Conservation (phyloP, 2,888 invertebrate species). For the Chaitophorus viminalis region DNA sequence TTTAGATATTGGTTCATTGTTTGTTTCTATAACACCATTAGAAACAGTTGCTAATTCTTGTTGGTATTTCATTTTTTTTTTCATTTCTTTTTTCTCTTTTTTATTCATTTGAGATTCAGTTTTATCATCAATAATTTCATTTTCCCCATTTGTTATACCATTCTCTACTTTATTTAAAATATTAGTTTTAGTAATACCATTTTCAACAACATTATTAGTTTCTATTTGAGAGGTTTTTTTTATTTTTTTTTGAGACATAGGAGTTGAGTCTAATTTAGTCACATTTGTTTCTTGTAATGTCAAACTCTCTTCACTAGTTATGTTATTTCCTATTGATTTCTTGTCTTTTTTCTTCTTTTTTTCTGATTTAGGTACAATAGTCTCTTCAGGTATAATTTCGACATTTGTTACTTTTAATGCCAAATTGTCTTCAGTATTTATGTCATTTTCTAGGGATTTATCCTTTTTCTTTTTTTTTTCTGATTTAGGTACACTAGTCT, state of each 20-base stretch:
- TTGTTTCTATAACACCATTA: conserved; percentile 6
- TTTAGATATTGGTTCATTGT: conserved; percentile 47
- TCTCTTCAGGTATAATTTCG: neutral
- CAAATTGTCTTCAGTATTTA: neutral
- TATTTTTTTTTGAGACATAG: conserved; percentile 47
- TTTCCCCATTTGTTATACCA: conserved; percentile 14
- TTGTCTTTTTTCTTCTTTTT: conserved; percentile 24
- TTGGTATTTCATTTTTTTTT: conserved; percentile 32
- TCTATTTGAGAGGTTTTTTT: conserved; percentile 22
- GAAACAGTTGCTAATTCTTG: conserved; percentile 35
- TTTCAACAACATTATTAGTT: neutral
- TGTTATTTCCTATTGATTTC: neutral
- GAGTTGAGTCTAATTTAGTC: neutral
- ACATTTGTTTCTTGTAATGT: neutral
- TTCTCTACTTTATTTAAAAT: neutral
- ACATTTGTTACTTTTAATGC: neutral
- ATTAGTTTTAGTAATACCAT: neutral
- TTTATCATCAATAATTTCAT: conserved; percentile 20
- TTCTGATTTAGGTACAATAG: neutral
- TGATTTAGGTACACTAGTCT: neutral
- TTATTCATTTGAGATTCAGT: conserved; percentile 47
- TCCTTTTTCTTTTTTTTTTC: conserved; percentile 25
- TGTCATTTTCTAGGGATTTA: conserved; percentile 1
- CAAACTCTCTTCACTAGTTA: neutral
- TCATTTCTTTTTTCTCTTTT: conserved; percentile 53